These are phyloP conservation scores for Dioctria rufipes DNA, from an alignment of 2,888 invertebrate genomes.

Conservation along the genomic window DNA sequence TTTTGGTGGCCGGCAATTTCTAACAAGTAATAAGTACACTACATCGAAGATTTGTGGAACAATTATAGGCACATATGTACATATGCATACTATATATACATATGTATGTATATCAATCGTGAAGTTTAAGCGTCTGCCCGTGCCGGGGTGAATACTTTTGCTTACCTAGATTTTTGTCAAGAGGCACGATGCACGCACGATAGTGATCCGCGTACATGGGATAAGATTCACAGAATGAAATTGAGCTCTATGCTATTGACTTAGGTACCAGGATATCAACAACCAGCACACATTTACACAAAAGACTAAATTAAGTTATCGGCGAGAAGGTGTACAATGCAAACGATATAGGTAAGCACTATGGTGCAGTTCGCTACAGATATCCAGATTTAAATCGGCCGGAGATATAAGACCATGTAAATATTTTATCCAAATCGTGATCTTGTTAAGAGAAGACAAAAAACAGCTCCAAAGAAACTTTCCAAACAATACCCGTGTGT, in stretches of 20 bases:
- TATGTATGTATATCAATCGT: not conserved
- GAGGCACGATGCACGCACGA: conserved; percentile 60
- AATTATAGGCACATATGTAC: too few relatives aligned
- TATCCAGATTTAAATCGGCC: conserved; percentile 58
- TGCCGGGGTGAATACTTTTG: conserved; percentile 56
- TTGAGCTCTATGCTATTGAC: conserved; percentile 38
- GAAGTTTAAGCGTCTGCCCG: conserved; percentile 47
- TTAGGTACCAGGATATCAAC: conserved; percentile 22
- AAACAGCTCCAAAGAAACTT: conserved; percentile 60
- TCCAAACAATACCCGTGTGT: conserved; percentile 61
- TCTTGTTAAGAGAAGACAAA: conserved; percentile 61
- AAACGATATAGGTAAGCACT: conserved; percentile 26
- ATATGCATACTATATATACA: too few relatives aligned
- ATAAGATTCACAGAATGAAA: conserved; percentile 37
- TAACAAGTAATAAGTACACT: not conserved
- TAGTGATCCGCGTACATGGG: conserved; percentile 55
- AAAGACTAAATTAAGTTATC: conserved; percentile 62
- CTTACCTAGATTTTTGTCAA: conserved; percentile 50
- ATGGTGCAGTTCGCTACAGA: conserved; percentile 11
- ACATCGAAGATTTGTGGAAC: too few relatives aligned
- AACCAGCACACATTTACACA: conserved; percentile 24
- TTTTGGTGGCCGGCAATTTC: not conserved
- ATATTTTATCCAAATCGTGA: conserved; percentile 64
- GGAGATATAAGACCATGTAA: conserved; percentile 61
- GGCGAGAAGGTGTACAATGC: conserved; percentile 58